These are phyloP conservation scores for Heteromyza rotundicornis DNA, from an alignment of 2,888 invertebrate genomes.

Conservation along the genomic window DNA sequence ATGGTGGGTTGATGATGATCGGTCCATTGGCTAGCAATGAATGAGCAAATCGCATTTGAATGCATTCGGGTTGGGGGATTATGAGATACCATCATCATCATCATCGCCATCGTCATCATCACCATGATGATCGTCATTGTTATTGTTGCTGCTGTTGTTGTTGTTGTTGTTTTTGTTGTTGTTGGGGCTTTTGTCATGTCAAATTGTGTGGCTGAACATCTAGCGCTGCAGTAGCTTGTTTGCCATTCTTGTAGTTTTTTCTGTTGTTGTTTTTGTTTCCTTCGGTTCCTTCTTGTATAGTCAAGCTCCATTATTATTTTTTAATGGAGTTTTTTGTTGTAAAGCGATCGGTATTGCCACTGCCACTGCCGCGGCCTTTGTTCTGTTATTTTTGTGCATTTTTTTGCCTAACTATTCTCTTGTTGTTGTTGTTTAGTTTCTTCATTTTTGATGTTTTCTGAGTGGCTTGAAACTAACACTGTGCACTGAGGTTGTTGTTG, in stretches of 20 bases:
- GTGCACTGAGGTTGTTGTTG: neutral
- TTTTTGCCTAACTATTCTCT: too few species aligned
- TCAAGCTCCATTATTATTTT: slow-evolving; percentile 46
- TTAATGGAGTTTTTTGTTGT: slow-evolving; percentile 49
- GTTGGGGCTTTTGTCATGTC: slow-evolving; percentile 40
- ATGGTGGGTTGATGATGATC: too few species aligned
- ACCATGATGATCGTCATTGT: neutral
- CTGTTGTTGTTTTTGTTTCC: slow-evolving; percentile 9
- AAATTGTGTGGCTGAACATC: slow-evolving; percentile 36
- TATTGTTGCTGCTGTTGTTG: slow-evolving; percentile 3
- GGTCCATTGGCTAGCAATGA: too few species aligned
- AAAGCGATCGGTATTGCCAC: slow-evolving; percentile 9
- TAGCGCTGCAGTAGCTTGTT: slow-evolving; percentile 25
- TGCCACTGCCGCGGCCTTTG: slow-evolving; percentile 9
- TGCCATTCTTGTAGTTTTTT: slow-evolving; percentile 11
- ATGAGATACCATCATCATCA: slow-evolving; percentile 46
- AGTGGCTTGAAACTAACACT: neutral
- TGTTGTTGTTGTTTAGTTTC: neutral
- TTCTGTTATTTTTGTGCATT: neutral
- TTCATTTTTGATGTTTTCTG: neutral
- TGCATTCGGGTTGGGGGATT: slow-evolving; percentile 35
- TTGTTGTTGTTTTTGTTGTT: neutral
- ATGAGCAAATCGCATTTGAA: neutral
- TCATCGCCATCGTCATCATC: neutral
- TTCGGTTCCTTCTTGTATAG: neutral